Conservation (phyloP, 2,113 vertebrate genomes). For the Chascanopsetta lugubris region DNA sequence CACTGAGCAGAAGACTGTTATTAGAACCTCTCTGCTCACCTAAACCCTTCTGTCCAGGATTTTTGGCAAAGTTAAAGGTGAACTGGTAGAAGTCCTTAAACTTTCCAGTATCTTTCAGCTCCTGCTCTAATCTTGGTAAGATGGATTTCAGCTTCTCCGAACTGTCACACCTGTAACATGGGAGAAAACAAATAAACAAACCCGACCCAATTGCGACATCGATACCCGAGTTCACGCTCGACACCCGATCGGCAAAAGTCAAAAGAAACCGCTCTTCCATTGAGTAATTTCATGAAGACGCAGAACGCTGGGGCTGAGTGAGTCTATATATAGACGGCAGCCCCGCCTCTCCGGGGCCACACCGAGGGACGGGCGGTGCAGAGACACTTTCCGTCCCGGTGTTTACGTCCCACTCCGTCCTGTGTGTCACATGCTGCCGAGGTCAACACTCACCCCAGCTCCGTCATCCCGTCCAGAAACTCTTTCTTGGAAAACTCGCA, state of each 20-base stretch:
- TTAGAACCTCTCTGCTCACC: slow-evolving; percentile 78
- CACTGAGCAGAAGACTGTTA: not conserved
- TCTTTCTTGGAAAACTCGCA: slow-evolving; percentile 97
- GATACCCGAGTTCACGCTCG: slow-evolving; percentile 16
- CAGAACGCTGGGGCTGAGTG: slow-evolving; percentile 47
- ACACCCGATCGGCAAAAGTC: slow-evolving; percentile 32
- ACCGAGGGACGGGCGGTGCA: slow-evolving; percentile 26
- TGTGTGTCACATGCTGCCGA: slow-evolving; percentile 5
- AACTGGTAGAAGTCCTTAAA: slow-evolving; percentile 98
- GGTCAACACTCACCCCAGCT: slow-evolving; percentile 87
- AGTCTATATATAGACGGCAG: slow-evolving; percentile 67
- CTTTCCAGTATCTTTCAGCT: slow-evolving; percentile 90
- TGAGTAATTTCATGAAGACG: slow-evolving; percentile 54
- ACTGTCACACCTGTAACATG: slow-evolving; percentile 88
- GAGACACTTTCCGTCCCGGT: slow-evolving; percentile 19
- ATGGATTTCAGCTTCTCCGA: slow-evolving; percentile 90
- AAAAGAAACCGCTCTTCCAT: slow-evolving; percentile 43
- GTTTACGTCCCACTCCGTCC: slow-evolving; percentile 34
- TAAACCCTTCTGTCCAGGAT: slow-evolving; percentile 94
- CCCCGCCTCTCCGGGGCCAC: slow-evolving; percentile 41
- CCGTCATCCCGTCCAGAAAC: slow-evolving; percentile 95
- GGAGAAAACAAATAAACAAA: not conserved
- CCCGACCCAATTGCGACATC: slow-evolving; percentile 1
- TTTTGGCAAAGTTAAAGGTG: slow-evolving; percentile 97
- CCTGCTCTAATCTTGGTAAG: slow-evolving; percentile 92